Evolutionary conservation across 2,888 invertebrate species (phyloP).

Genomic region (Plebejus anna): DNA sequence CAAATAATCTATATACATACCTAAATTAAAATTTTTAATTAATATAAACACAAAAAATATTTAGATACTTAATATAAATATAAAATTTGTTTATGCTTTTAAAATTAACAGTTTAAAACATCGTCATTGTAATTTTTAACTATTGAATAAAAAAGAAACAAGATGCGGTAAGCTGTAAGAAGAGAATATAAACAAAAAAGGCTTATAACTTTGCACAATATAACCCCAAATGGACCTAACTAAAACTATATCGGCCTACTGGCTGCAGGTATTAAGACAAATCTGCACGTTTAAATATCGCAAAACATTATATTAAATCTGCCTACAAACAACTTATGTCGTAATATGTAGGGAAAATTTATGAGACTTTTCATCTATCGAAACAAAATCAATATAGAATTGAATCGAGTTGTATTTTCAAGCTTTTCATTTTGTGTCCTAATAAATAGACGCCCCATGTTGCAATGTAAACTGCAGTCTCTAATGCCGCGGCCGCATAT

Average conservation of each 20-base stretch:
- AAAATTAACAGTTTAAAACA: background rate
- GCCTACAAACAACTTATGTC: background rate
- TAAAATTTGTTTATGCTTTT: background rate
- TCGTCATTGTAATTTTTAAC: background rate
- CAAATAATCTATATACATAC: background rate
- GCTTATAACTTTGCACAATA: background rate
- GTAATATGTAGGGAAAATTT: background rate
- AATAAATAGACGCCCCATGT: too few species aligned
- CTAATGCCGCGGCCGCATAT: too few species aligned
- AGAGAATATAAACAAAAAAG: background rate
- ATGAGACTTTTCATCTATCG: too few species aligned
- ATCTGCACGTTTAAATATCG: constrained; percentile 32
- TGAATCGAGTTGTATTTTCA: too few species aligned
- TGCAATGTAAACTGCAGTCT: too few species aligned
- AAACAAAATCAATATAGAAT: too few species aligned
- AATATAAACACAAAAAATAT: background rate
- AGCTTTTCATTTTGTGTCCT: too few species aligned
- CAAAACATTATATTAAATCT: background rate
- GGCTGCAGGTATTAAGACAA: constrained; percentile 33
- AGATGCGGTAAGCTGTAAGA: background rate
- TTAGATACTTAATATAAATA: background rate
- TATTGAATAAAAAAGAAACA: background rate
- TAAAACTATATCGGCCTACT: constrained; percentile 34
- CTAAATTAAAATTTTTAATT: background rate
- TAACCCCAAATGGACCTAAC: constrained; percentile 34